Base-by-base conservation (phyloP, 2,888 invertebrate species). In the Caenorhabditis sp. region DNA sequence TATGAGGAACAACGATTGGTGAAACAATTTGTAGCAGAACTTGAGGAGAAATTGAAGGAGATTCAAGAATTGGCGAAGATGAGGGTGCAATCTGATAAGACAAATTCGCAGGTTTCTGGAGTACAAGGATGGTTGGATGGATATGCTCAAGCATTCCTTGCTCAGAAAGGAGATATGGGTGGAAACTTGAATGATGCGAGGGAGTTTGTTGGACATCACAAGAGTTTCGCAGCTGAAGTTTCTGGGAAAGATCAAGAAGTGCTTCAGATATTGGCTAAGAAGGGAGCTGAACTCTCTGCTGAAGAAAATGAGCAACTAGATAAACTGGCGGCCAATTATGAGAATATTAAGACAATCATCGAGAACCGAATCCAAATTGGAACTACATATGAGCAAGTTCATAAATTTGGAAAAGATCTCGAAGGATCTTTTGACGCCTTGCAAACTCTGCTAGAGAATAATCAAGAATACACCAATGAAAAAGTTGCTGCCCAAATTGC, bases 351-450 rank as follows among this genome's bases (percentile, higher is more conserved):
- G 50, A 79, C 80, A 20, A 67, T 75, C 38, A 54, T 85, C 17
- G 86, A 85, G 56, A 73, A 71, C 49, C 77, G 86, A 21, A 76
- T 85, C 43, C 76, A 83, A 56, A 68, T 86, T n/a, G 86, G 83
- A 50, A 69, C 70, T 10, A 80, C 80, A 26, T 85, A 84, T 67
- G 82, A 85, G 67, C 21, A 83, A 84, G 81, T 84, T 52, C 83
- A 84, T 67, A 81, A 81, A 25, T 84, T 86, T 63, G 80, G 77
- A 53, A 70, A 77, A 38, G 85, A 86, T 57, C 67, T 86, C 25
- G 84, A 86, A 64, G 68, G 75, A 8, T 83, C 83, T 0, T 82
- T 86, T 60, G 77, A 83, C 67, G 79, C 84, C 26, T 66, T 86
- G 10, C 73, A 75, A 56, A 68, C 77, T 17, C 74, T 87, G 20